Evolutionary conservation across 2,797 vertebrate genomes (phyloP).

Genomic region (Fratercula arctica): DNA sequence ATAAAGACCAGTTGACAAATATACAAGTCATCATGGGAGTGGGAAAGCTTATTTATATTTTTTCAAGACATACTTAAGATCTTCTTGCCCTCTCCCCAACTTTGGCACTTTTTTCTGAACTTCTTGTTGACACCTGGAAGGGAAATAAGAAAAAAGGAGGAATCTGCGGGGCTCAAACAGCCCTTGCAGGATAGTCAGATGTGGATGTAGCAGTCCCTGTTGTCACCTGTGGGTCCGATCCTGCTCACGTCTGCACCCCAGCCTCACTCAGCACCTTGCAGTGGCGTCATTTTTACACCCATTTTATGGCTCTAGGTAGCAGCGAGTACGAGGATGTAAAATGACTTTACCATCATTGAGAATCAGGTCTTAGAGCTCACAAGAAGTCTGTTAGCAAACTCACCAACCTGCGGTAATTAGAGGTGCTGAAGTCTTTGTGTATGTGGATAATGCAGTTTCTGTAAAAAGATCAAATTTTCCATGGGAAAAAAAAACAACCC

Average conservation of each 20-base stretch:
- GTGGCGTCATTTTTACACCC: not conserved
- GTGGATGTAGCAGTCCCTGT: not conserved
- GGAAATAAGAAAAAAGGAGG: not conserved
- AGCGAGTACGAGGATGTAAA: not conserved
- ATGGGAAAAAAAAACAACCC: not conserved
- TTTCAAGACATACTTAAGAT: not conserved
- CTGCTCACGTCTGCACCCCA: not conserved
- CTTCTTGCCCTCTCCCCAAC: not conserved
- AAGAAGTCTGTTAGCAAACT: not conserved
- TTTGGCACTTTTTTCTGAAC: not conserved
- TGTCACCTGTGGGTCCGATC: not conserved
- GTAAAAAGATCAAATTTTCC: not conserved
- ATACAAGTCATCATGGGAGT: not conserved
- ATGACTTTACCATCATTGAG: not conserved
- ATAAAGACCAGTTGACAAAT: constrained; percentile 13
- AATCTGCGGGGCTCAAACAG: not conserved
- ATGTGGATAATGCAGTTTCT: not conserved
- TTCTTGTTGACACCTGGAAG: not conserved
- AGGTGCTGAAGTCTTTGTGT: constrained; percentile 9
- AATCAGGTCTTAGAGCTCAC: not conserved
- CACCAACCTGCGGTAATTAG: not conserved
- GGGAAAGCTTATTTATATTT: not conserved
- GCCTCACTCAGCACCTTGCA: not conserved
- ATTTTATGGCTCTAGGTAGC: not conserved
- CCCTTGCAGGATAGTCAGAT: not conserved